A percentile compares a stretch with the other conserved stretches of the same genome.
Evolutionary conservation across 2,797 vertebrate species (phyloP).

Genomic region (Brachyalestes nurse): DNA sequence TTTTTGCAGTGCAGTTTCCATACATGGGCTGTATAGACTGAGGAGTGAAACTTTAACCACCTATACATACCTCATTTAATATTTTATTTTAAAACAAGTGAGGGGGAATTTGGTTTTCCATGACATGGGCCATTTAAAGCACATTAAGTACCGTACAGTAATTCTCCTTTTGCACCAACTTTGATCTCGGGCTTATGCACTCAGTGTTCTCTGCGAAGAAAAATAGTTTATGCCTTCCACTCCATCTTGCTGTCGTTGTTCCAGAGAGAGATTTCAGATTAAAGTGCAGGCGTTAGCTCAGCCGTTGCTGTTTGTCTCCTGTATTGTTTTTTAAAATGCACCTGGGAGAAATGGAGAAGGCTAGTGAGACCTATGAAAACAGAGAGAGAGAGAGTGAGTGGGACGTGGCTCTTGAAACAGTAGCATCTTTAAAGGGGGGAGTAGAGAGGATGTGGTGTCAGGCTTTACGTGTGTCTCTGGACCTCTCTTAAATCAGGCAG

Average conservation of each 20-base stretch:
- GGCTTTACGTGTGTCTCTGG: slow-evolving; percentile 16
- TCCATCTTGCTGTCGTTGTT: slow-evolving; percentile 4
- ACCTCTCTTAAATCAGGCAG: slow-evolving; percentile 75
- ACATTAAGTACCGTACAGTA: neutral
- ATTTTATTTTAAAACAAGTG: too few relatives aligned
- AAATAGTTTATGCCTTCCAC: neutral
- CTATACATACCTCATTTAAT: too few relatives aligned
- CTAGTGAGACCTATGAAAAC: slow-evolving; percentile 6
- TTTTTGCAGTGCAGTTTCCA: too few relatives aligned
- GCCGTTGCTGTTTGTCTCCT: slow-evolving; percentile 69
- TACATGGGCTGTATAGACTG: too few relatives aligned
- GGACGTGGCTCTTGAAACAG: slow-evolving; percentile 20
- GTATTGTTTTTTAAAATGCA: slow-evolving; percentile 66
- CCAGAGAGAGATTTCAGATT: slow-evolving; percentile 60
- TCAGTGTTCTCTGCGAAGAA: neutral
- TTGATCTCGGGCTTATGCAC: neutral
- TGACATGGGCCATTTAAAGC: too few relatives aligned
- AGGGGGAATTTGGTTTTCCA: too few relatives aligned
- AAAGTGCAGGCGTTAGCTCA: slow-evolving; percentile 68
- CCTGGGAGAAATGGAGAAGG: slow-evolving; percentile 65
- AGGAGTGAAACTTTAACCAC: too few relatives aligned
- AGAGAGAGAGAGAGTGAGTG: slow-evolving; percentile 2
- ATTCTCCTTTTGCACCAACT: neutral
- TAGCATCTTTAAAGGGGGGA: slow-evolving; percentile 7
- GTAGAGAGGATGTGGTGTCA: neutral